Evolutionary conservation across 2,888 invertebrate species (phyloP), one percentile per base, ranked within the genome.

Genomic region (Caenorhabditis sp.): DNA sequence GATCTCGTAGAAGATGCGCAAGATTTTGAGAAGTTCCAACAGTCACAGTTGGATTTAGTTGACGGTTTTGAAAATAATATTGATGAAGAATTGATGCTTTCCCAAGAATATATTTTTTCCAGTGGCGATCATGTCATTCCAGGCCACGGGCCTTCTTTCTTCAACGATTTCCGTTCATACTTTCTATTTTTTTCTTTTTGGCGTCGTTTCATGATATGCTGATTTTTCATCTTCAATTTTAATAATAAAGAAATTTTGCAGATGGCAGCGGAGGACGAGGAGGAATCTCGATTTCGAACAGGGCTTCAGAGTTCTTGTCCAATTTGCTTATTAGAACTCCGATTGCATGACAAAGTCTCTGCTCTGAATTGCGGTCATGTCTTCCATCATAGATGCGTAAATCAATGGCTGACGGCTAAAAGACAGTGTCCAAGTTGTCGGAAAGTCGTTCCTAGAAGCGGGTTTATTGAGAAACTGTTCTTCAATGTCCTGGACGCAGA

Each of bases 1-100:
- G 85, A 85, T 76, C 55, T 85, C 9, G 67, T 85, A 6, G 85
- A 85, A 71, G 72, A 80, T 32, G 65, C 61, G 20, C 53, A 72
- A 22, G 78, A 77, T 22, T 61, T 76, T 20, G 1, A 15, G 2
- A 76, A 53, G 1, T 76, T 76, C 28, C 51, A 76, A 44, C 26
- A 67, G 5, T 15, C 15, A 5, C 44, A 44, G 13, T 24, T 55
- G 24, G 50, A 70, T n/a, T 69, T 80, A 26, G 8, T n/a, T 2
- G n/a, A 18, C 9, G 47, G 47, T 4, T 47, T 50, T 3, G 47
- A 58, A 20, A 26, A 62, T 24, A 28, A 60, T 15, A 67, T 71
- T 24, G 61, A 61, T 11, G 69, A 74, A 11, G 60, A 70, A 6
- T 68, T 84, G 0, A 22, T 60, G 1, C 11, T 40, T 11, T 69